Conservation (phyloP, 2,113 vertebrate species). For the Zosterops lateralis region DNA sequence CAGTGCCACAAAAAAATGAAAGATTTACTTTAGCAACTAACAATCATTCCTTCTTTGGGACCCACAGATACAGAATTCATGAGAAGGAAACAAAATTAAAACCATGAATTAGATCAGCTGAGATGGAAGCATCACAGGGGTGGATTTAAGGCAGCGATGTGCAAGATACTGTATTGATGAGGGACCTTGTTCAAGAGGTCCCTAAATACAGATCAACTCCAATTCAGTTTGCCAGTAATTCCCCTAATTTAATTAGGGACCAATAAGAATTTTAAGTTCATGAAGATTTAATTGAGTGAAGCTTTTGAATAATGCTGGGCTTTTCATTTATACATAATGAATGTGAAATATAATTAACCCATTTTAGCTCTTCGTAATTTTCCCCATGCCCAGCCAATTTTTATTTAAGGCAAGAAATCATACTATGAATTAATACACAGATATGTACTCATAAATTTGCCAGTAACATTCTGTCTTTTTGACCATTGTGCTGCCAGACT, state of each 20-base stretch:
- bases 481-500: not conserved
- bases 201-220: conserved; percentile 14
- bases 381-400: not conserved
- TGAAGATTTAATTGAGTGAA: conserved; percentile 60
- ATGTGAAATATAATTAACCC: conserved; percentile 63
- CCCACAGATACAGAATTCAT: not conserved
- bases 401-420: not conserved
- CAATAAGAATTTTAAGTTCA: conserved; percentile 52
- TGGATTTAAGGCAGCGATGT: not conserved
- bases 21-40: not conserved
- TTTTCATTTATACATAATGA: conserved; percentile 61
- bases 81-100: conserved; percentile 18
- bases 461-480: not conserved
- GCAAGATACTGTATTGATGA: not conserved
- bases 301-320: conserved; percentile 43
- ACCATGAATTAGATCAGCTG: not conserved
- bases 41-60: not conserved
- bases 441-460: not conserved
- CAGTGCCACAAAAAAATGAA: not conserved
- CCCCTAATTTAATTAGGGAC: conserved; percentile 45
- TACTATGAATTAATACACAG: not conserved
- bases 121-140: not conserved
- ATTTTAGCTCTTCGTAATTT: conserved; percentile 44
- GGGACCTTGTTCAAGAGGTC: conserved; percentile 20
- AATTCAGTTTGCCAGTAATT: conserved; percentile 25